phyloP scores from a whole-genome alignment of 2,888 invertebrate species.

The Spicauda simplicius region DNA sequence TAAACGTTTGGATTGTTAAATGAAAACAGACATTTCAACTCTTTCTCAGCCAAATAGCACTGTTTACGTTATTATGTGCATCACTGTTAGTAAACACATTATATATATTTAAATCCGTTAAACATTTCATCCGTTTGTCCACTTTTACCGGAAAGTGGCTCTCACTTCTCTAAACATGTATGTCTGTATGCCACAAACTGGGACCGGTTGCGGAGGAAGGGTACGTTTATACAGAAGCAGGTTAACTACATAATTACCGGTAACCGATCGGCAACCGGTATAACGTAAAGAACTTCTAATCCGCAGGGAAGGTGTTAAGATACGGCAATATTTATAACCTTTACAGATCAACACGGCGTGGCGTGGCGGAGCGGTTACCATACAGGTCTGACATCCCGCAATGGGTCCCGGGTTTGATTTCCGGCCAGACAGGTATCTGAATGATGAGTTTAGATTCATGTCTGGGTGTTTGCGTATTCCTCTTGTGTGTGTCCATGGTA shows the following conservation, averaged over 20 bases:
- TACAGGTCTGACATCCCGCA: too few relatives aligned
- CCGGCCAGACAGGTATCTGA: too few relatives aligned
- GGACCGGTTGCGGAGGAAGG: conserved; percentile 4
- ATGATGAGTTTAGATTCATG: too few relatives aligned
- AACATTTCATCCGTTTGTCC: conserved; percentile 35
- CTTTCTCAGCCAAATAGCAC: background rate
- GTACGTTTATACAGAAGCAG: conserved; percentile 14
- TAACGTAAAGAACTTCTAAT: too few relatives aligned
- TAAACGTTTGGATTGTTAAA: background rate
- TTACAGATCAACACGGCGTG: too few relatives aligned
- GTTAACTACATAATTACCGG: background rate
- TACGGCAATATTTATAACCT: too few relatives aligned
- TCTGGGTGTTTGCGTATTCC: too few relatives aligned
- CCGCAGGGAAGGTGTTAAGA: too few relatives aligned
- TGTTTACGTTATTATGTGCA: background rate
- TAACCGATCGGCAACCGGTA: too few relatives aligned
- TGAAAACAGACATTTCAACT: background rate
- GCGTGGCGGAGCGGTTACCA: too few relatives aligned
- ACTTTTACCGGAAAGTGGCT: conserved; percentile 59
- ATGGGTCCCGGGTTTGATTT: too few relatives aligned
- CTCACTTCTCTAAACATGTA: conserved; percentile 33
- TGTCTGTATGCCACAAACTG: conserved; percentile 24
- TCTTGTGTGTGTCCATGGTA: too few relatives aligned
- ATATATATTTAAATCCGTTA: conserved; percentile 24
- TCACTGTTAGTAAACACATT: conserved; percentile 10